Evolutionary conservation across 64 coral and sea anemone genomes (phyloP).

Genomic region (Hydrozoanthus tunicans): DNA sequence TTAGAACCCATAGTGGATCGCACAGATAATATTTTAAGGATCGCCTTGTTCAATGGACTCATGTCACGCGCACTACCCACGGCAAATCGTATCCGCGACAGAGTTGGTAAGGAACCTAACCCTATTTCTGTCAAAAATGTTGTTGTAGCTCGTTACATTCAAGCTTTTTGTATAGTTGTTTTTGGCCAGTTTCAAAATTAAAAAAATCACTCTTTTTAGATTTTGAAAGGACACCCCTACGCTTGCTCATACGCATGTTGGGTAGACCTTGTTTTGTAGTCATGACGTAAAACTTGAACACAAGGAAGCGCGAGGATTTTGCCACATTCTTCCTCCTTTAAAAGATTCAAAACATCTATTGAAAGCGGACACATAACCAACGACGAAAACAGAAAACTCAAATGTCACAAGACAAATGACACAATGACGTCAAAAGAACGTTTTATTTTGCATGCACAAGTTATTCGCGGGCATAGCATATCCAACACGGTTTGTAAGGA

Average conservation of each 20-base stretch:
- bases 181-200: too few relatives aligned
- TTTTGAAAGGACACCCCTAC: too few relatives aligned
- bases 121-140: background rate
- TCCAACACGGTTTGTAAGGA: background rate
- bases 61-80: slow-evolving; percentile 19
- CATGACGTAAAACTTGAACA: too few relatives aligned
- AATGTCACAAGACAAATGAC: background rate
- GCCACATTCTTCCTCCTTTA: too few relatives aligned
- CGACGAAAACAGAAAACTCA: background rate
- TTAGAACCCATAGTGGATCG: slow-evolving; percentile 55
- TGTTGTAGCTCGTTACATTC: background rate
- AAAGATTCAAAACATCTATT: background rate
- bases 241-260: too few relatives aligned
- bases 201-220: too few relatives aligned
- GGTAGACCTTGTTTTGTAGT: too few relatives aligned
- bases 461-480: background rate
- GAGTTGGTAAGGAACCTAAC: slow-evolving; percentile 15
- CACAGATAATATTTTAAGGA: slow-evolving; percentile 49
- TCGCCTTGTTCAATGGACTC: slow-evolving; percentile 47
- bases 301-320: too few relatives aligned
- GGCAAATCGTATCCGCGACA: slow-evolving; percentile 52
- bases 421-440: background rate
- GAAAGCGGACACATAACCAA: background rate
- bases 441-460: background rate
- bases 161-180: background rate